A percentile compares a stretch with the other conserved stretches of the same genome.
Evolutionary conservation across 2,113 vertebrate species (phyloP).

Genomic region (Lamprologus lemairii): DNA sequence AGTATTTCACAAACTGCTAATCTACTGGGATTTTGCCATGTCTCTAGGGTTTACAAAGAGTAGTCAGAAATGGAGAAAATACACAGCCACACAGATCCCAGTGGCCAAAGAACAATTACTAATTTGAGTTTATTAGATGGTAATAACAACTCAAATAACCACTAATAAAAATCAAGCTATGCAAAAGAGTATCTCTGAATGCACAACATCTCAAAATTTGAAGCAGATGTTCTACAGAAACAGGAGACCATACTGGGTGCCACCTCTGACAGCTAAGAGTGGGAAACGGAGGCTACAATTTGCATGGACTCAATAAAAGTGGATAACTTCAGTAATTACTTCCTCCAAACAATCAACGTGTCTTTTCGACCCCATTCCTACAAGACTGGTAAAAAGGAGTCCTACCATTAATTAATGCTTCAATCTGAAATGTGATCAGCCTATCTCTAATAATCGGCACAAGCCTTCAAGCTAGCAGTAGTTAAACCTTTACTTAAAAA

Average conservation of each 20-base stretch:
- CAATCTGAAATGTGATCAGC: not conserved
- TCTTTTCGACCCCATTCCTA: not conserved
- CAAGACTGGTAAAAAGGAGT: not conserved
- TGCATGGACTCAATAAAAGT: not conserved
- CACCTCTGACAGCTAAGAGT: not conserved
- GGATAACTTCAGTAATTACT: not conserved
- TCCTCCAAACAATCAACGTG: not conserved
- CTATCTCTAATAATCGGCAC: not conserved
- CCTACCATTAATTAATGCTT: not conserved
- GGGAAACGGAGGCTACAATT: not conserved
- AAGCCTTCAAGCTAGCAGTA: rapidly evolving
- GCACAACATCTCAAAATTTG: not conserved
- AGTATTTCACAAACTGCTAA: not conserved
- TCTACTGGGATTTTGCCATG: not conserved
- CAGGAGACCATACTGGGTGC: not conserved
- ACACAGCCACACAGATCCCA: rapidly evolving
- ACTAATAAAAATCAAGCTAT: not conserved
- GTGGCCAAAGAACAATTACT: not conserved
- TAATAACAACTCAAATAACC: not conserved
- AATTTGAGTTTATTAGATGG: not conserved
- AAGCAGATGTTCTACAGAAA: not conserved
- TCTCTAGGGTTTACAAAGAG: not conserved
- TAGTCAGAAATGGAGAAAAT: not conserved
- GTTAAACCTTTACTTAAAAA: not conserved
- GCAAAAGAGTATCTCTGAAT: not conserved